Percentiles rank a stretch among this genome's conserved stretches.
Conservation (phyloP, 2,888 invertebrate genomes). For the Nymphalis c-album region DNA sequence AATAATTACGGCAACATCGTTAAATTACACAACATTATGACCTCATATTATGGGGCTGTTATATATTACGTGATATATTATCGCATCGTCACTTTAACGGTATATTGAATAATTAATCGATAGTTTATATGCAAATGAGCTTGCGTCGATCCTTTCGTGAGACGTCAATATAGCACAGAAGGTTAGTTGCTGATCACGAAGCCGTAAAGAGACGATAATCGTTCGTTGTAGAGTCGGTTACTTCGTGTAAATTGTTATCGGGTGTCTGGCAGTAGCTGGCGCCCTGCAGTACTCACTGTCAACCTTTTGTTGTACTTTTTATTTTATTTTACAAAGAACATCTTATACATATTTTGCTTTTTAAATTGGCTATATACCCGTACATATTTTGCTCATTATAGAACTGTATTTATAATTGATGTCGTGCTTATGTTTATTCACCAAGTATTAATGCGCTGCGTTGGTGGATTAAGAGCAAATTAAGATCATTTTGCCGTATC, state of each 20-base stretch:
- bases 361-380: too few relatives aligned
- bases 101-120: constrained; percentile 52
- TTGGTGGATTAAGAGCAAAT: too few relatives aligned
- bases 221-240: constrained; percentile 55
- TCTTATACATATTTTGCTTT: too few relatives aligned
- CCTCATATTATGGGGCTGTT: constrained; percentile 26
- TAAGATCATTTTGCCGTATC: too few relatives aligned
- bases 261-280: constrained; percentile 47
- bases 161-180: constrained; percentile 51
- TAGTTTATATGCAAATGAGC: constrained; percentile 60
- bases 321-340: neutral
- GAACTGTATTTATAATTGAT: too few relatives aligned
- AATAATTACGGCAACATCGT: constrained; percentile 16
- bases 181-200: constrained; percentile 57
- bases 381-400: too few relatives aligned
- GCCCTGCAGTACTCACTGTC: neutral
- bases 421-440: too few relatives aligned
- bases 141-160: constrained; percentile 52
- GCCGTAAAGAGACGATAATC: constrained; percentile 65
- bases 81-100: constrained; percentile 23
- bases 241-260: constrained; percentile 56
- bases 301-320: neutral
- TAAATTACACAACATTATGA: constrained; percentile 28
- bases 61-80: constrained; percentile 28
- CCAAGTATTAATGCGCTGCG: too few relatives aligned